Conservation (phyloP, 2,113 vertebrate genomes). For the Uropsilus gracilis region DNA sequence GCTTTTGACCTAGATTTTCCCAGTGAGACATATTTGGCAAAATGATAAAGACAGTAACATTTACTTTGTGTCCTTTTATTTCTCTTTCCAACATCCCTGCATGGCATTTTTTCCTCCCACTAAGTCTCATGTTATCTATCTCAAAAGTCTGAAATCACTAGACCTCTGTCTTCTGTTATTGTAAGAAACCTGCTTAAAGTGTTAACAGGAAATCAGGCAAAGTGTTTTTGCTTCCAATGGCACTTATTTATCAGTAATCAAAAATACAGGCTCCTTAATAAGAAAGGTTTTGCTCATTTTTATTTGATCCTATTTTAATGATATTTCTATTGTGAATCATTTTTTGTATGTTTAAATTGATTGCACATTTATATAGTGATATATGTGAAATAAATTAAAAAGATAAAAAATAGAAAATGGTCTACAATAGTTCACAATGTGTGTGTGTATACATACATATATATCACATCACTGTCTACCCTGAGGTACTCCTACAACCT, state of each 20-base stretch:
- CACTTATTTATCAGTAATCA: background rate
- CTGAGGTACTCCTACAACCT: too few relatives aligned
- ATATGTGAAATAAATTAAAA: too few relatives aligned
- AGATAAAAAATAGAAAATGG: too few relatives aligned
- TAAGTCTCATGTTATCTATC: background rate
- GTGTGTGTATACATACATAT: too few relatives aligned
- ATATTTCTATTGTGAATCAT: too few relatives aligned
- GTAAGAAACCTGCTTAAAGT: background rate
- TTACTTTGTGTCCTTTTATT: constrained; percentile 29
- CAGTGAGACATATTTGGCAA: constrained; percentile 32
- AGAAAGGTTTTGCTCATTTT: background rate
- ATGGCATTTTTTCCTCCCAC: background rate
- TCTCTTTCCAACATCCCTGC: background rate
- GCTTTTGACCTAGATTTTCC: constrained; percentile 53
- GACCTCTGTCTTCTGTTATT: background rate
- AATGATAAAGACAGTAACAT: constrained; percentile 15
- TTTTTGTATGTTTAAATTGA: too few relatives aligned
- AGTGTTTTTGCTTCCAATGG: background rate
- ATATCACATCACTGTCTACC: too few relatives aligned
- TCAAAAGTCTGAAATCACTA: background rate
- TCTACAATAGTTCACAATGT: too few relatives aligned
- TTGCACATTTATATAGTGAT: too few relatives aligned
- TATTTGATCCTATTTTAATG: too few relatives aligned
- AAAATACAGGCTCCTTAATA: background rate
- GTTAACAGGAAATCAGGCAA: background rate